phyloP scores from a whole-genome alignment of 2,113 vertebrate species.

The Odocoileus hemionus region DNA sequence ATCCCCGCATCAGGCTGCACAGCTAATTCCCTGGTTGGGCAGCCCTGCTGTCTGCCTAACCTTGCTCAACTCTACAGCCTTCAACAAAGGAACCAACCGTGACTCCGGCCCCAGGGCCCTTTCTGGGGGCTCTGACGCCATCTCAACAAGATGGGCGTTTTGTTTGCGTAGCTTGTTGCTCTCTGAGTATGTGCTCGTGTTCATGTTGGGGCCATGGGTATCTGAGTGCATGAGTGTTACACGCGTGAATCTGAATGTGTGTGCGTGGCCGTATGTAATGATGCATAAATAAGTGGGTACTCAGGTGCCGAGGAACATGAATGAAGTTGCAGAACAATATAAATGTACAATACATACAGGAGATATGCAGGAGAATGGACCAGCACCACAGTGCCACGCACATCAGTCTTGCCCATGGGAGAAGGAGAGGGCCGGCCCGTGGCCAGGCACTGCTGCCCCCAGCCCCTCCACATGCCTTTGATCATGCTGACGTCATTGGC shows the following conservation, averaged over 20 bases:
- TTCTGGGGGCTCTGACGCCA: neutral
- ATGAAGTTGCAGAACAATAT: neutral
- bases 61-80: neutral
- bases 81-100: neutral
- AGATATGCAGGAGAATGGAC: neutral
- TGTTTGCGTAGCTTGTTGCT: neutral
- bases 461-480: conserved; percentile 85
- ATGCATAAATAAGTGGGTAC: neutral
- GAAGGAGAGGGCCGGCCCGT: neutral
- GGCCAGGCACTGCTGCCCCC: neutral
- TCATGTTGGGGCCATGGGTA: neutral
- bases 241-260: neutral
- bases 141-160: neutral
- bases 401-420: neutral
- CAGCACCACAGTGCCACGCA: neutral
- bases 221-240: neutral
- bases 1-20: neutral
- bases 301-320: neutral
- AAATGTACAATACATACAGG: neutral
- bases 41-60: neutral
- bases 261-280: neutral
- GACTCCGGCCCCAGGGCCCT: neutral
- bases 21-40: neutral
- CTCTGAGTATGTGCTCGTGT: neutral
- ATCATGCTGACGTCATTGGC: conserved; percentile 99